Base-by-base conservation (phyloP, 2,113 vertebrate genomes). In the Hippolais icterina region DNA sequence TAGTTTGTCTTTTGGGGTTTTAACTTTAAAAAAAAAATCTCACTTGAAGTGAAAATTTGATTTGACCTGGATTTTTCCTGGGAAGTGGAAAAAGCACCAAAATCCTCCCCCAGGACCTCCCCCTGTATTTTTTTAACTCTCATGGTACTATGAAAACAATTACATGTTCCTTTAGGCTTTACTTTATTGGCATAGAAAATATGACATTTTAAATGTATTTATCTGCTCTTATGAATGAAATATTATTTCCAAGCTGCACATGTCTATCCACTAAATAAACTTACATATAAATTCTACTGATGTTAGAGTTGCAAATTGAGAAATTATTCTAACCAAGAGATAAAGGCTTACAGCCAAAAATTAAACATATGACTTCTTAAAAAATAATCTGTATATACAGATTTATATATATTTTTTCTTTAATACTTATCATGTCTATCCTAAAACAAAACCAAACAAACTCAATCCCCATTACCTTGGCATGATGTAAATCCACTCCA, bases 401-500 rank as follows among this genome's bases (percentile, higher is more conserved):
- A n/a, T n/a, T n/a, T n/a, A n/a, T n/a, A n/a, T n/a, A n/a, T n/a
- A 4, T 69, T 42, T 39, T 39, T 53, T 68, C 28, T 88, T 65
- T 50, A 80, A 53, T 57, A 59, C 4, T 65, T 61, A 50, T 8
- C 25, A 57, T 2, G 0, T 44, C 28, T 65, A 19, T 22, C 54
- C 23, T 65, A 61, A 76, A 84, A 11, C 21, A 41, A 78, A 93
- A 61, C 22, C 19, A 88, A 77, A 52, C 28, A 6, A 83, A 89
- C 24, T 8, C 9, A 90, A 72, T 70, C n/a, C 27, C 63, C 53
- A 87, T 37, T 98, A 99, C 99, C 99, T 99, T 99, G 71, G 99
- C 99, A 66, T 98, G 99, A 97, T 99, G 99, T 56, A 99, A 98
- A 96, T 99, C 99, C 87, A 99, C 99, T 6, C 99, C 99, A 5